phyloP scores from a whole-genome alignment of 2,113 vertebrate species.

The Eulemur macaco region DNA sequence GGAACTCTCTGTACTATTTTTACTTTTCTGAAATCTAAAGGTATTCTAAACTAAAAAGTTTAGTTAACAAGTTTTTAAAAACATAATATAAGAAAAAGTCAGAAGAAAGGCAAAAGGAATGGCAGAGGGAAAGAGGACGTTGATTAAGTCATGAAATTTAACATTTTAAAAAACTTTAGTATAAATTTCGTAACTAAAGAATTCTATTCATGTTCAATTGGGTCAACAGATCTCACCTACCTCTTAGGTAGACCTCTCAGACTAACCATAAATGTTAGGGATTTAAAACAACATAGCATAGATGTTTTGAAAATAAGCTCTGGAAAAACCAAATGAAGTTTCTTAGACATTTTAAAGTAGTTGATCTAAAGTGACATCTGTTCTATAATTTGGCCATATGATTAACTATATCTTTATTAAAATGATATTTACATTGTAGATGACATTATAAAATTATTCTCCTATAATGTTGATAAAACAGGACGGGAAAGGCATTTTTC shows the following conservation, averaged over 20 bases:
- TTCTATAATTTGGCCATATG: not conserved
- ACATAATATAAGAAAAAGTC: not conserved
- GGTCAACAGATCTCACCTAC: not conserved
- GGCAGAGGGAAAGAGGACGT: not conserved
- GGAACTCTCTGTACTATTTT: not conserved
- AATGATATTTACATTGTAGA: not conserved
- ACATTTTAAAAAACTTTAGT: not conserved
- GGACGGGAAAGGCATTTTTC: not conserved
- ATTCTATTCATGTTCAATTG: not conserved
- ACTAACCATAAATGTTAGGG: not conserved
- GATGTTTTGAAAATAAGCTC: not conserved
- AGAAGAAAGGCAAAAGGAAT: not conserved
- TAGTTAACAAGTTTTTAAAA: not conserved
- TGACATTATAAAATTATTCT: not conserved
- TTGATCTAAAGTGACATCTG: not conserved
- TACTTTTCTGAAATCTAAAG: not conserved
- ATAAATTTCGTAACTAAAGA: not conserved
- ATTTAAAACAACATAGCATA: not conserved
- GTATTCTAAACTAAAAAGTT: not conserved
- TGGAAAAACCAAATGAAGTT: not conserved
- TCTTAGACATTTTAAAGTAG: not conserved
- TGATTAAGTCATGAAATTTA: not conserved
- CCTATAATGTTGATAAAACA: not conserved
- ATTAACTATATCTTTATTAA: not conserved
- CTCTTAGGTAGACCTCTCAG: not conserved